Base-by-base conservation (phyloP, 2,797 vertebrate species). In the Hypotaenidia okinawae region DNA sequence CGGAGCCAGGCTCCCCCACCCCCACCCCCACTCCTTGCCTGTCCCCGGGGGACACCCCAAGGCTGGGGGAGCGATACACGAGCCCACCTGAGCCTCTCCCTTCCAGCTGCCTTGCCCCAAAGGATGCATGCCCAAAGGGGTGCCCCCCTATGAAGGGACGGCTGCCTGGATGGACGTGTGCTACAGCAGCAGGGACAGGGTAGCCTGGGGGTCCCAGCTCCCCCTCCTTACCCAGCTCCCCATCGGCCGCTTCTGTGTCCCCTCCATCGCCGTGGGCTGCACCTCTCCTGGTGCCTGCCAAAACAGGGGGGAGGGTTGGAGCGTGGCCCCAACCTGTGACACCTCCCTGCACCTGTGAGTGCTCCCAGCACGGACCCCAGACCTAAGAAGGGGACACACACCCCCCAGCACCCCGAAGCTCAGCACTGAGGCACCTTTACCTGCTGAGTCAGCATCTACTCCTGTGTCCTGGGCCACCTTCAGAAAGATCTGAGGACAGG, bases 401-500 rank as follows among this genome's bases (percentile, higher is more conserved):
- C 30, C 43, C 37, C 2, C 2, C 17, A 0, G 7, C 23, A 33
- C 8, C 41, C 54, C 14, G 7, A 25, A 82, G 49, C 54, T 63
- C 77, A 52, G 54, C 11, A 75, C 32, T 2, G 4, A 37, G 17
- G 17, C 43, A 5, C 8, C 51, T 77, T 9, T 54, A 95, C 97
- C 97, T 84, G 97, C 88, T 5, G 35, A 81, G 17, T 98, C 97
- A 5, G 63, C 13, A 6, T 98, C 98, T 62, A 97, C 93, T 2
- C 90, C 96, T 0, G 90, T 94, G 87, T 98, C 98, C 87, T 99
- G 97, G 0, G 98, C 98, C 92, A 99, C 98, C 76, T 98, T 98
- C 94, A 99, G 97, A 91, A 99, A 99, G 82, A 99, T 99, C 99
- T 99, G 75, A 59, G 81, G 9, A 33, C 0, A 5, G 43, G 43